Percentiles rank a stretch among this genome's conserved stretches.
phyloP scores from a whole-genome alignment of 2,888 invertebrate genomes.

The Petrolisthes cinctipes region DNA sequence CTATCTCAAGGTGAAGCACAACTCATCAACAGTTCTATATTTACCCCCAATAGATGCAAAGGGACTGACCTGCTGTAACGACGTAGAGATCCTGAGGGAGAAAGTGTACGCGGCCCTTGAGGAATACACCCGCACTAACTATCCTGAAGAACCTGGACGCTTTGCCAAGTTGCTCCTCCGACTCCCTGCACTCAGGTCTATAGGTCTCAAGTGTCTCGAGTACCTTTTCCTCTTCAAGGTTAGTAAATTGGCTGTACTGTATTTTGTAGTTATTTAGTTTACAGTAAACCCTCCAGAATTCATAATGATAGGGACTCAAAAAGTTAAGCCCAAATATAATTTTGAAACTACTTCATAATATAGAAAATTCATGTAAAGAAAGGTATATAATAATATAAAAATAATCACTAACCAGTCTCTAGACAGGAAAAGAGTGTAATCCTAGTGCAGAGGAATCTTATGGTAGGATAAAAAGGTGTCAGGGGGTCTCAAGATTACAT shows the following conservation, averaged over 20 bases:
- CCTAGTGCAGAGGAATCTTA: too few species aligned
- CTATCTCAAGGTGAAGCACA: not conserved
- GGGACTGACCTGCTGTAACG: slow-evolving; percentile 81
- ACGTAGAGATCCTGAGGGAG: slow-evolving; percentile 87
- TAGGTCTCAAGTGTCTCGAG: slow-evolving; percentile 93
- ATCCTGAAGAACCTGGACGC: slow-evolving; percentile 91
- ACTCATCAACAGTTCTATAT: not conserved
- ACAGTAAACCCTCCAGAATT: not conserved
- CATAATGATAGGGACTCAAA: too few species aligned
- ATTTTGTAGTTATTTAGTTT: not conserved
- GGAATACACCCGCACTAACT: slow-evolving; percentile 89
- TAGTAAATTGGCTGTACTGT: not conserved
- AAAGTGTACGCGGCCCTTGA: slow-evolving; percentile 95
- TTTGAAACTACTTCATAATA: too few species aligned
- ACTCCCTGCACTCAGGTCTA: slow-evolving; percentile 88
- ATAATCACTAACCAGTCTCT: too few species aligned
- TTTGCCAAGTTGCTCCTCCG: slow-evolving; percentile 94
- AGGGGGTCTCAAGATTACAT: too few species aligned
- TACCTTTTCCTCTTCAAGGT: slow-evolving; percentile 94
- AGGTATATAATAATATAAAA: too few species aligned
- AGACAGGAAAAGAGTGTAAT: too few species aligned
- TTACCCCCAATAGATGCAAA: slow-evolving; percentile 79
- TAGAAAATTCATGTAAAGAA: too few species aligned
- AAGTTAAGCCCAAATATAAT: too few species aligned
- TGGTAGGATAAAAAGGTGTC: too few species aligned